Evolutionary conservation across 1,140 invertebrate genomes (phyloP), one percentile per base, ranked within the genome.

Genomic region (Mycetomoellerius zeteki): DNA sequence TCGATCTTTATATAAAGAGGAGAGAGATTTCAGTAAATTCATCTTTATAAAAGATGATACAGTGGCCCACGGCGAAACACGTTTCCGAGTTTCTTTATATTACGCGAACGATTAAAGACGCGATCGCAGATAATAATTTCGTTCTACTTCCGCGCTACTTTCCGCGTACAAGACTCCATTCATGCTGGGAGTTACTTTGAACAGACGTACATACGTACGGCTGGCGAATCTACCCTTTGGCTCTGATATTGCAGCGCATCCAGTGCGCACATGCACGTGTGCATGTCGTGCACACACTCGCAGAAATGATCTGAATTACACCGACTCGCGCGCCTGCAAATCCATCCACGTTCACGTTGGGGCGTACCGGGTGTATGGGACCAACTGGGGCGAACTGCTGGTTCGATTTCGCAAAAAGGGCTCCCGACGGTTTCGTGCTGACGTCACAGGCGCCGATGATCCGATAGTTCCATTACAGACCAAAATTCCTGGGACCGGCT

Each of bases 271-370:
- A 75, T 89, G 84, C 80, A 90, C 37, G 54, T 37, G 47, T 72
- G 67, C 86, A 89, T 87, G 91, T 58, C 72, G 12, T 75, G 85
- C 88, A 87, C 88, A 89, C 82, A 64, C 87, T 81, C 89, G 80
- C 88, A 87, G 94, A 93, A 92, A 94, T 94, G 91, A 94, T 94
- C 92, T 92, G 92, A 94, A 94, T 94, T 94, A 94, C 93, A 90
- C 88, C 75, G 87, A 89, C 80, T 91, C 88, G 82, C 87, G 86
- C 91, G 91, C 91, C 91, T 93, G 92, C 91, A 91, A 93, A 94
- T 94, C 91, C 91, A 92, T 91, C 92, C 91, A 92, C 88, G 87
- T 85, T 60, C 77, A 91, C 65, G 65, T 69, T 86, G 85, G 77
- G 88, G 84, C 72, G 87, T 91, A 91, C 88, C 85, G 92, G 89